Base-by-base conservation (phyloP, 1,140 invertebrate genomes). In the Dicyema japonicum region DNA sequence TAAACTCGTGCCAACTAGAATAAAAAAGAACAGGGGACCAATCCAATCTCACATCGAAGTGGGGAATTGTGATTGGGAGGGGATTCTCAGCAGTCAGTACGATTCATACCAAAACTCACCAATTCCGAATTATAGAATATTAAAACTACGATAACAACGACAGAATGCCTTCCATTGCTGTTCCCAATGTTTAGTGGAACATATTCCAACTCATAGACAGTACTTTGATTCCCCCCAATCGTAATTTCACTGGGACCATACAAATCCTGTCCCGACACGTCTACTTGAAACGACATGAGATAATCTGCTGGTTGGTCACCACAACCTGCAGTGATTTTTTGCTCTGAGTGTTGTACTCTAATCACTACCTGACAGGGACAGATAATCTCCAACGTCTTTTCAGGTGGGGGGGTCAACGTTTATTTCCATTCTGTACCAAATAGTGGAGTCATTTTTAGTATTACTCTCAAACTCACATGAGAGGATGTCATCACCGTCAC, bases 101-200 rank as follows among this genome's bases (percentile, higher is more conserved):
- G 16, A 50, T 12, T 44, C 34, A 32, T 50, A 50, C 47, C 47
- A 50, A 30, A 49, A 49, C 34, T 50, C 47, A 15, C 47, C 46
- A 15, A 41, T 39, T 30, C 33, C 31, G 14, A 12, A 3, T 23
- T 14, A 23, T 23, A 23, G 12, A 23, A 23, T 12, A 23, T 15
- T 12, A 15, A 26, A 14, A 16, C 16, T 12, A 5, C 3, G 16
- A 14, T 5, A 26, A 5, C 3, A 26, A 21, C 15, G 9, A 4
- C 12, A 7, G 12, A 32, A 25, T 37, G 46, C 46, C 43, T 47
- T 27, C 44, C 47, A 13, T 36, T 36, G 12, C 29, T 33, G 26
- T 40, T 38, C 19, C 44, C 45, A 15, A 48, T 35, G 5, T 38
- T 26, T 19, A 37, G 32, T 3, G 47, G 47, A 17, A 36, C 32